A percentile compares a stretch with the other conserved stretches of the same genome.
These are phyloP conservation scores for Papilio xuthus DNA, from an alignment of 1,140 invertebrate genomes.

Conservation along the genomic window DNA sequence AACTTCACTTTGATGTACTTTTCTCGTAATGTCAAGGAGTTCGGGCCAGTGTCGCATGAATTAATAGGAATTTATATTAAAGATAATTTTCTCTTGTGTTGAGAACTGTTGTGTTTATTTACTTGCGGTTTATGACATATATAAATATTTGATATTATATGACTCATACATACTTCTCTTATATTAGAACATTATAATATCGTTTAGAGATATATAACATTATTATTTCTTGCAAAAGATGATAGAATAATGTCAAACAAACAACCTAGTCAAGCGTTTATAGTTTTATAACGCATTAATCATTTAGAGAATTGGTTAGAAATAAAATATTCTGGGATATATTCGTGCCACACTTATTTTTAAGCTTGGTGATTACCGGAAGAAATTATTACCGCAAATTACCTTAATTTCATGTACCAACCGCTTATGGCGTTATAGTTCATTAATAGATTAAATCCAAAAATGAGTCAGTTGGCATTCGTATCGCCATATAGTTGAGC, in stretches of 20 bases:
- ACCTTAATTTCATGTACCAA: not conserved
- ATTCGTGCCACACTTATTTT: no score
- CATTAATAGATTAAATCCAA: not conserved
- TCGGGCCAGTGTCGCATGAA: not conserved
- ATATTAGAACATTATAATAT: no score
- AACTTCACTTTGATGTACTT: slow-evolving; percentile 22
- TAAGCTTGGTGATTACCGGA: not conserved
- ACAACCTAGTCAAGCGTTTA: no score
- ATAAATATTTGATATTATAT: no score
- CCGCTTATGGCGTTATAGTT: not conserved
- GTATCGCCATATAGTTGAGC: not conserved
- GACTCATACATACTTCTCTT: no score
- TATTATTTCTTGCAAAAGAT: no score
- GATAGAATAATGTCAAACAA: no score
- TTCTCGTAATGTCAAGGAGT: slow-evolving; percentile 38
- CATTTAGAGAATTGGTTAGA: no score
- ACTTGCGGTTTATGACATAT: no score
- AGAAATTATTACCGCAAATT: not conserved
- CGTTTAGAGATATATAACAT: no score
- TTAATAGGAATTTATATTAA: slow-evolving; percentile 6
- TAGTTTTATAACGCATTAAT: no score
- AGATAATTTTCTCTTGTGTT: slow-evolving; percentile 24
- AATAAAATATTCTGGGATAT: no score
- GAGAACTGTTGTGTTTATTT: not conserved
- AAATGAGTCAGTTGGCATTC: not conserved